Evolutionary conservation across 1,140 invertebrate species (phyloP).

Genomic region (Brevipalpus yothersi): DNA sequence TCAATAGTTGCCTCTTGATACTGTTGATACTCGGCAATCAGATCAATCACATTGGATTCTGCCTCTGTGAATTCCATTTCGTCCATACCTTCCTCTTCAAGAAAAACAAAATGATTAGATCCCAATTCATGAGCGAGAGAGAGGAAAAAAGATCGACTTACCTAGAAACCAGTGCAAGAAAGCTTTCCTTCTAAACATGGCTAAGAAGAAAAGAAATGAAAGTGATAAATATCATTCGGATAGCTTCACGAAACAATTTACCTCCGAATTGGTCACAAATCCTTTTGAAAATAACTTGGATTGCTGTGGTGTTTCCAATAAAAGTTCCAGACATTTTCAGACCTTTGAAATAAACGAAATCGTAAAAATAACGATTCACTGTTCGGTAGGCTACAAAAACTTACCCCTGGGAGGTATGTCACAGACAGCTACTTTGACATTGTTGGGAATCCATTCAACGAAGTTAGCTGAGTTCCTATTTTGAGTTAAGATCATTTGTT

Average conservation of each 20-base stretch:
- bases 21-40: conserved; percentile 61
- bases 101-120: not conserved
- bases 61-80: conserved; percentile 51
- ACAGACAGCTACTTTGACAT: conserved; percentile 23
- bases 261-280: conserved; percentile 39
- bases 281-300: conserved; percentile 51
- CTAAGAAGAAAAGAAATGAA: conserved; percentile 10
- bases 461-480: conserved; percentile 37
- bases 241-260: too few relatives aligned
- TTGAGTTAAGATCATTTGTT: conserved; percentile 34
- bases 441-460: conserved; percentile 42
- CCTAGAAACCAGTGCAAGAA: conserved; percentile 22
- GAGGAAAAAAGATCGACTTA: not conserved
- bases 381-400: not conserved
- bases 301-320: conserved; percentile 64
- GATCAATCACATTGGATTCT: conserved; percentile 28
- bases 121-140: not conserved
- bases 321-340: conserved; percentile 76
- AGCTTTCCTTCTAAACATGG: conserved; percentile 17
- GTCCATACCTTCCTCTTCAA: conserved; percentile 42
- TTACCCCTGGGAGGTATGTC: conserved; percentile 35
- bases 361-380: not conserved
- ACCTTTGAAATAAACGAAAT: conserved; percentile 22
- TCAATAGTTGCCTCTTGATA: conserved; percentile 41
- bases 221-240: too few relatives aligned